phyloP scores from a whole-genome alignment of 2,888 invertebrate genomes.

The Acanthopleura granulata region DNA sequence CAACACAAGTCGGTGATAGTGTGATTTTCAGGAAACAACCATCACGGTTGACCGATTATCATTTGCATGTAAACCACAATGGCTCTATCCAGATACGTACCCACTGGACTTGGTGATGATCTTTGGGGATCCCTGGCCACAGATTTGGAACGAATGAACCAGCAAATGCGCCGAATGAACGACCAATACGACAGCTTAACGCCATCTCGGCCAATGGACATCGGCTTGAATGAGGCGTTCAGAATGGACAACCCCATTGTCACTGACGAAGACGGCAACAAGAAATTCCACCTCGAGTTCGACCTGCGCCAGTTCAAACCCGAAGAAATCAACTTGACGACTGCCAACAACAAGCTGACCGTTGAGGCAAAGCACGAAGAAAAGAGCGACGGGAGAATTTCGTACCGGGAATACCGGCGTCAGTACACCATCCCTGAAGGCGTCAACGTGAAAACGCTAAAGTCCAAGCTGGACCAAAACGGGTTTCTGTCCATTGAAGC shows the following conservation, averaged over 20 bases:
- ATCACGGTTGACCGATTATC: no score
- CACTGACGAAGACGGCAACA: neutral
- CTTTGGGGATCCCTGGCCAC: neutral
- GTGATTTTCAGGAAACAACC: no score
- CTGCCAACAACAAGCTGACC: slow-evolving; percentile 92
- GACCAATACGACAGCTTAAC: no score
- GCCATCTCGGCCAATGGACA: neutral
- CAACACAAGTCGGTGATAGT: no score
- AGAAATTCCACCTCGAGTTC: slow-evolving; percentile 5
- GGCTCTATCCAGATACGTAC: slow-evolving; percentile 2
- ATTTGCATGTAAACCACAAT: neutral
- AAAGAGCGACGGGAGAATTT: slow-evolving; percentile 95
- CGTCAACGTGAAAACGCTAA: slow-evolving; percentile 74
- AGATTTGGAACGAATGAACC: neutral
- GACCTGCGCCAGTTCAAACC: neutral
- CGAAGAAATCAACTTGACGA: slow-evolving; percentile 83
- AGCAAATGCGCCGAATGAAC: slow-evolving; percentile 10
- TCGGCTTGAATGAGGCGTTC: slow-evolving; percentile 41
- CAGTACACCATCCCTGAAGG: slow-evolving; percentile 96
- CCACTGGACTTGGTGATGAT: neutral
- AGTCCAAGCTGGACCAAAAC: slow-evolving; percentile 94
- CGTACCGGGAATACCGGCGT: slow-evolving; percentile 97
- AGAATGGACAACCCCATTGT: slow-evolving; percentile 31
- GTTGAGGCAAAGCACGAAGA: slow-evolving; percentile 99
- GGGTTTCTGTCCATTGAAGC: slow-evolving; percentile 97